These are phyloP conservation scores for Symphodus melops DNA, from an alignment of 2,113 vertebrate genomes.

Conservation along the genomic window DNA sequence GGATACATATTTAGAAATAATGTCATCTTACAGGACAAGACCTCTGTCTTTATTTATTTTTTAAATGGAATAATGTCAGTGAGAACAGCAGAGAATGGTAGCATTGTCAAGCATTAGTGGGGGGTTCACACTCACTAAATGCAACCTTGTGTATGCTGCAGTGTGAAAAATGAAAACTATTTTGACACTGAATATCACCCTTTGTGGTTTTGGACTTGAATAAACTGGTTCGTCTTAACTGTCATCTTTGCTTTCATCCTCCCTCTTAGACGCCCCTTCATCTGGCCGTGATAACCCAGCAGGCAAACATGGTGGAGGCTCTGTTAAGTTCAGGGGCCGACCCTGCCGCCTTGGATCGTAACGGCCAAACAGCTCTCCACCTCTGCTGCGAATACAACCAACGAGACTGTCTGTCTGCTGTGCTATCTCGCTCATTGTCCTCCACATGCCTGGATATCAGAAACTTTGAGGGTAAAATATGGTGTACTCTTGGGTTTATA, in stretches of 20 bases:
- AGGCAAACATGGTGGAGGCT: constrained; percentile 79
- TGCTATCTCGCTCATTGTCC: constrained; percentile 70
- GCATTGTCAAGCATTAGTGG: constrained; percentile 7
- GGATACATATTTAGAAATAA: neutral
- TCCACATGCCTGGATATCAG: constrained; percentile 81
- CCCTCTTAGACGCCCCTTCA: constrained; percentile 88
- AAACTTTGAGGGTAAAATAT: constrained; percentile 88
- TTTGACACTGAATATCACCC: neutral
- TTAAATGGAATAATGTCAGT: neutral
- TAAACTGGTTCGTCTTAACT: constrained; percentile 37
- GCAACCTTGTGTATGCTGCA: neutral
- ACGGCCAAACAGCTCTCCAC: constrained; percentile 88
- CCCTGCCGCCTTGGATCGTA: constrained; percentile 86
- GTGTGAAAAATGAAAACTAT: constrained; percentile 10
- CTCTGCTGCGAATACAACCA: constrained; percentile 89
- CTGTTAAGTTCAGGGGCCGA: constrained; percentile 84
- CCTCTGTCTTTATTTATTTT: neutral
- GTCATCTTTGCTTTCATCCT: constrained; percentile 13
- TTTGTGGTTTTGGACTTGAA: constrained; percentile 2
- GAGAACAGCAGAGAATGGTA: neutral
- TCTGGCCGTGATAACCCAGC: constrained; percentile 89
- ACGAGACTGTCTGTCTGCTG: constrained; percentile 76
- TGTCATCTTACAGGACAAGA: neutral
- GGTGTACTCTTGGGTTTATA: neutral
- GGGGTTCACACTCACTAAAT: neutral